Base-by-base conservation (phyloP, 2,888 invertebrate species). In the Copidosoma aretas region DNA sequence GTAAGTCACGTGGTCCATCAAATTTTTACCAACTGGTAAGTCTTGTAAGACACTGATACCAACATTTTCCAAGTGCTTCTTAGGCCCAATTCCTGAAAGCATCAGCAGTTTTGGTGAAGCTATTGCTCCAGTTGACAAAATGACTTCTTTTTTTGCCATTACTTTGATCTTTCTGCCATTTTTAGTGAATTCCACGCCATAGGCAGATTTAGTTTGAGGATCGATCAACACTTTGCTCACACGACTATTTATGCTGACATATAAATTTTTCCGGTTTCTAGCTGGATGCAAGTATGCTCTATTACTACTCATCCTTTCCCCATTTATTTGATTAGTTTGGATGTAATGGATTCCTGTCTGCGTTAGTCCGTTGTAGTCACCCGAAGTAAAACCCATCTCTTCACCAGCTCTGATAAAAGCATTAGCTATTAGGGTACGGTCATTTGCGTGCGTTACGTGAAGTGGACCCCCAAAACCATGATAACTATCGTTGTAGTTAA, bases 71-170 rank as follows among this genome's bases (percentile, higher is more conserved):
- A 91, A 84, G 77, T 90, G 88, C 52, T 86, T 83, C 73, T 82
- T 86, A 0, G 90, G 90, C 2, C 91, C 91, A 17, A 93, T 87
- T n/a, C 93, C 93, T 3, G 93, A 93, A 41, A 93, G 82, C 90
- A 93, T 90, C 15, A 94, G 84, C 1, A 94, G 79, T 79, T 93
- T 91, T 0, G 94, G 92, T 1, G 91, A 88, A 81, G 92, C 92
- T 19, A 93, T 88, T 0, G 93, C 88, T 8, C 93, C 93, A 1
- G 91, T 91, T 51, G 91, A 88, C 52, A 93, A 73, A 64, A 94
- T 91, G 0, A 93, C 89, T 84, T 92, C 92, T 77, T 88, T 90
- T 1, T 86, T 87, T 0, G 91, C 93, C 56, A 81, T 84, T 0
- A 89, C 88, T 19, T 83, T 84, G 43, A 78, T 76, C 17, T 74